These are phyloP conservation scores for Oreochromis spilurus DNA, from an alignment of 2,113 vertebrate species.

Conservation along the genomic window DNA sequence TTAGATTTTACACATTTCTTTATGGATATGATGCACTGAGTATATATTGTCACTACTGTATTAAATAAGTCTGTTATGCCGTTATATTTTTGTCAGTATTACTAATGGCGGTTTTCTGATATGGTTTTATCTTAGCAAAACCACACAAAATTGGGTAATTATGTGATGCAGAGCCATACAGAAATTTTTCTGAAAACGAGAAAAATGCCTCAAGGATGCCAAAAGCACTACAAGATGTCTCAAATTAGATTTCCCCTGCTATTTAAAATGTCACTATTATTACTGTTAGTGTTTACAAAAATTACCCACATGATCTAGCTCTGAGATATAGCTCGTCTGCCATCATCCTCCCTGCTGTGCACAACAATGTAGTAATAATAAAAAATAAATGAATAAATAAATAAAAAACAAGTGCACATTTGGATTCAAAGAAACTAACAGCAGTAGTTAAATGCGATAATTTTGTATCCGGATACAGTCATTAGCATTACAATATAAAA, in stretches of 20 bases:
- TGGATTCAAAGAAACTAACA: neutral
- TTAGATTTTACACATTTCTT: neutral
- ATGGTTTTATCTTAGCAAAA: neutral
- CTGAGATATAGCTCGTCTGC: neutral
- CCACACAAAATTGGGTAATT: neutral
- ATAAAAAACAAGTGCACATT: neutral
- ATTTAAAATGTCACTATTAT: neutral
- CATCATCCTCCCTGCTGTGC: neutral
- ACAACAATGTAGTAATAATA: neutral
- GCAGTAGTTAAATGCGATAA: neutral
- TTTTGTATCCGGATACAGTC: neutral
- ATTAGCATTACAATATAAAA: neutral
- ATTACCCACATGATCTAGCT: neutral
- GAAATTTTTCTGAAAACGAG: neutral
- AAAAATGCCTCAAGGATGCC: neutral
- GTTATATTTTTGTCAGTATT: neutral
- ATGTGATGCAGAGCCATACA: neutral
- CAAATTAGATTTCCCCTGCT: neutral
- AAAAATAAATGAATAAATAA: neutral
- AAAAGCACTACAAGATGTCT: neutral
- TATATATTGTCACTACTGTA: neutral
- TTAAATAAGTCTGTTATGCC: neutral
- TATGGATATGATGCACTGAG: neutral
- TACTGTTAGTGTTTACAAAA: neutral
- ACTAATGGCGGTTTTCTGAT: neutral